Evolutionary conservation across 2,888 invertebrate species (phyloP), one percentile per base, ranked within the genome.

Genomic region (Heliconius erato): DNA sequence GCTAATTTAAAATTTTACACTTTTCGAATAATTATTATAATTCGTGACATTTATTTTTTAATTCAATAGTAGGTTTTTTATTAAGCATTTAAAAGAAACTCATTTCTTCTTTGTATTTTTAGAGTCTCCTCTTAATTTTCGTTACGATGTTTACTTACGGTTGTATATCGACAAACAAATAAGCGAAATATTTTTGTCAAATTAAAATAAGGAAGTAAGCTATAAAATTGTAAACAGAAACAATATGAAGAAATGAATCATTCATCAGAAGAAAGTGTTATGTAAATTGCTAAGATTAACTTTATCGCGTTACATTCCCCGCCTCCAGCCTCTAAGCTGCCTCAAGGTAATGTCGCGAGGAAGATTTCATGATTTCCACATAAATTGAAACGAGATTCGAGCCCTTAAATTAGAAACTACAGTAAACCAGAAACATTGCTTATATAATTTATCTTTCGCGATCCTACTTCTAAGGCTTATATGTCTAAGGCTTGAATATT

Each of bases 271-370:
- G 80, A 81, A 74, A 86, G 88, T 88, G 88, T 89, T 91, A 92
- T 92, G 91, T 89, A 91, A 92, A 93, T 92, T 91, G 89, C 86
- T 80, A 82, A 90, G 90, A 92, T 93, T 91, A 91, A 89, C 89
- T 90, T 90, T 89, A 90, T 90, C 89, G 84, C 87, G 87, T 88
- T 87, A 90, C 83, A 80, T 80, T 79, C 59, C 83, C 23, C 28
- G 49, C 67, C 78, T 69, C 28, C 82, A 82, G 82, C 79, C 79
- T 83, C 7, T 76, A 84, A 83, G 76, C 79, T 79, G 68, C 79
- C 74, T 79, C 78, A 79, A 82, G 81, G 83, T 84, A 83, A 84
- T 83, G 78, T 76, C 77, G 78, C 79, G 65, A 82, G 80, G 74
- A 74, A 76, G 82, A 82, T 84, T 84, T 79, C 72, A 76, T 79